phyloP scores from a whole-genome alignment of 2,113 vertebrate species.

The Siniperca knerii region DNA sequence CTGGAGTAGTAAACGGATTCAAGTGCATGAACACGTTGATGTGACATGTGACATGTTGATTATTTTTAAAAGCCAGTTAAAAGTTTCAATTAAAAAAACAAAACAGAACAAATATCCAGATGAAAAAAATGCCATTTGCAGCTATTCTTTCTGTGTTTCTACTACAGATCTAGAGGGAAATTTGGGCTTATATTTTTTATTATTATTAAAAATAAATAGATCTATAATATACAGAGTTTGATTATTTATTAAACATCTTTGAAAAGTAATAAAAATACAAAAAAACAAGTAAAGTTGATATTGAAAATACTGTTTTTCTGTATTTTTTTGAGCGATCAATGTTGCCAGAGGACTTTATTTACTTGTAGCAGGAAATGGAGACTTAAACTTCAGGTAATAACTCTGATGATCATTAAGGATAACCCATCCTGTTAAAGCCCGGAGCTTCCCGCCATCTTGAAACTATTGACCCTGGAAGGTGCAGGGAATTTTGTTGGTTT shows the following conservation, averaged over 20 bases:
- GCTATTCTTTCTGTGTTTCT: no score
- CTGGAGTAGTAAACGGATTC: background rate
- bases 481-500: slow-evolving; percentile 30
- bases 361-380: background rate
- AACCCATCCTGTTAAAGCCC: background rate
- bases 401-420: background rate
- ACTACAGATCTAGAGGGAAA: no score
- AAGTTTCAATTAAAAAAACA: background rate
- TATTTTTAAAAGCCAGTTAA: background rate
- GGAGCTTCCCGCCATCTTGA: slow-evolving; percentile 30
- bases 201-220: background rate
- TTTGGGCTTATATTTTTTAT: background rate
- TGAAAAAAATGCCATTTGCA: no score
- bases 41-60: no score
- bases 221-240: background rate
- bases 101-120: no score
- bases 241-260: background rate
- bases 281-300: background rate
- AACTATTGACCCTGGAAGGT: slow-evolving; percentile 19
- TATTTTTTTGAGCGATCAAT: background rate
- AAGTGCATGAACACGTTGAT: background rate
- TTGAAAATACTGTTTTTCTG: background rate
- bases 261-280: background rate
- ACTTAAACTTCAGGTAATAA: background rate
- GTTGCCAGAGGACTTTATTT: background rate